phyloP scores from a whole-genome alignment of 2,888 invertebrate species.

The Tetrapedia diversipes region DNA sequence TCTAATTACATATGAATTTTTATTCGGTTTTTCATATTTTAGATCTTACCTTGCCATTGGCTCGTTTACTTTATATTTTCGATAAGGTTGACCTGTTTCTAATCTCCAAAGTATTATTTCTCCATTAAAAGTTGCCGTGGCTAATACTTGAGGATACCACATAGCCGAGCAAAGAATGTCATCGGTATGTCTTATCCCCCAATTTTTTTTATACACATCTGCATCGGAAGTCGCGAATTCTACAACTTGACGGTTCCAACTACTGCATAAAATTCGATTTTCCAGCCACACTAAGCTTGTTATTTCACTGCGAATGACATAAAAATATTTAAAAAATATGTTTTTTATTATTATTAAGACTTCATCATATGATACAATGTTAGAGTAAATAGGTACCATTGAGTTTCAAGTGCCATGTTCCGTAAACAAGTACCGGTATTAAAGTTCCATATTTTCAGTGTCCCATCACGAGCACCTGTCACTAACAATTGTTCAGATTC shows the following conservation, averaged over 20 bases:
- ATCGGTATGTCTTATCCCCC: slow-evolving; percentile 89
- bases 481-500: slow-evolving; percentile 88
- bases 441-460: slow-evolving; percentile 93
- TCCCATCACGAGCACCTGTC: slow-evolving; percentile 91
- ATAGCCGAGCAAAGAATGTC: slow-evolving; percentile 90
- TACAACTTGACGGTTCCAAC: slow-evolving; percentile 90
- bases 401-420: slow-evolving; percentile 86
- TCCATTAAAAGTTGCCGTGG: slow-evolving; percentile 90
- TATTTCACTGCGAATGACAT: slow-evolving; percentile 81
- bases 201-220: slow-evolving; percentile 87
- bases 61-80: slow-evolving; percentile 77
- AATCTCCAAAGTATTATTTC: slow-evolving; percentile 92
- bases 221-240: slow-evolving; percentile 87
- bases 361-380: not conserved
- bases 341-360: not conserved
- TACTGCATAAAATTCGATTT: slow-evolving; percentile 88
- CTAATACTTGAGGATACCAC: slow-evolving; percentile 86
- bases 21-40: not conserved
- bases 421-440: slow-evolving; percentile 90
- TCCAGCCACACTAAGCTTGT: slow-evolving; percentile 84
- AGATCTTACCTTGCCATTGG: slow-evolving; percentile 77
- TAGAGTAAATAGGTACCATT: slow-evolving; percentile 83
- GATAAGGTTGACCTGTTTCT: slow-evolving; percentile 91
- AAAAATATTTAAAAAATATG: not conserved
- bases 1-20: not conserved